Evolutionary conservation across 2,113 vertebrate genomes (phyloP).

Genomic region (Planiliza haematocheilus): DNA sequence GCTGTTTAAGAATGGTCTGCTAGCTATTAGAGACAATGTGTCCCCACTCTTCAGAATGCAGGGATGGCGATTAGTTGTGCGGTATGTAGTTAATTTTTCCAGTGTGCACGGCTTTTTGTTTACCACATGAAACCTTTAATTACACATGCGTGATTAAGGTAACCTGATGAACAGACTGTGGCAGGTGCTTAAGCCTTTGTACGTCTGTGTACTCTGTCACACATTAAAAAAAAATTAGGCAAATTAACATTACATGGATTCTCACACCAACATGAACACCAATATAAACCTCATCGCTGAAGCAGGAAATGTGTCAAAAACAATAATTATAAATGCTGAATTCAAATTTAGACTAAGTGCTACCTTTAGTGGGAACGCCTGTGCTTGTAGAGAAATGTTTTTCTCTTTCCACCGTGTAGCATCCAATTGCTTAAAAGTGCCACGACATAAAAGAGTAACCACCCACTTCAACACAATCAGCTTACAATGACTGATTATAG

Average conservation of each 20-base stretch:
- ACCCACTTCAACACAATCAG: not conserved
- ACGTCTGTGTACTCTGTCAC: too few species aligned
- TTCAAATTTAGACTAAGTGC: not conserved
- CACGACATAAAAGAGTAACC: not conserved
- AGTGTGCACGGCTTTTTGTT: conserved; percentile 1
- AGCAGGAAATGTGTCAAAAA: not conserved
- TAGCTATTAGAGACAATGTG: not conserved
- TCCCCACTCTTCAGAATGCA: not conserved
- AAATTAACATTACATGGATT: not conserved
- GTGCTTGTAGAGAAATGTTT: not conserved
- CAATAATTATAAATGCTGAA: not conserved
- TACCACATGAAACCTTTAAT: not conserved
- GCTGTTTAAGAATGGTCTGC: not conserved
- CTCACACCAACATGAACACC: too few species aligned
- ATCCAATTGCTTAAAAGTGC: not conserved
- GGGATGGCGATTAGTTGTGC: not conserved
- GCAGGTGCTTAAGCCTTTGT: not conserved
- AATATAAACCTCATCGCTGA: not conserved
- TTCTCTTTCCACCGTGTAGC: not conserved
- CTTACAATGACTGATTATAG: too few species aligned
- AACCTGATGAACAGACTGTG: not conserved
- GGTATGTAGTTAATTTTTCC: not conserved
- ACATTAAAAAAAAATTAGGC: not conserved
- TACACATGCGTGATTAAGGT: not conserved
- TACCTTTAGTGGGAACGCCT: not conserved